These are phyloP conservation scores for Apistogramma diplotaenia DNA, from an alignment of 2,113 vertebrate genomes.

Conservation along the genomic window DNA sequence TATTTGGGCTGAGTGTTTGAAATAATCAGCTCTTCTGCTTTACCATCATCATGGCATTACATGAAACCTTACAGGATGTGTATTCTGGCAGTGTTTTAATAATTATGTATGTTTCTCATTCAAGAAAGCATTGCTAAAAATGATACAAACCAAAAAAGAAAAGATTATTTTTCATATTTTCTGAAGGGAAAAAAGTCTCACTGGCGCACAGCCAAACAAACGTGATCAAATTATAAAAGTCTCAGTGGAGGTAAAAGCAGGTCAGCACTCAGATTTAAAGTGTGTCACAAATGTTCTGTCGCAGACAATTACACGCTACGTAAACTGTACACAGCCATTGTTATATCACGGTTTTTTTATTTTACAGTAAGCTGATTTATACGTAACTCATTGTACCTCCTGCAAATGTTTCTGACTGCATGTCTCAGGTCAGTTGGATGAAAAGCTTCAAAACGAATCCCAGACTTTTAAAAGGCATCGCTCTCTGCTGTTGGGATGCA, in stretches of 20 bases:
- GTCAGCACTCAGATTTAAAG: not conserved
- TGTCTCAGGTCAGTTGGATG: not conserved
- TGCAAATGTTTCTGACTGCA: conserved; percentile 14
- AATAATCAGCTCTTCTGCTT: not conserved
- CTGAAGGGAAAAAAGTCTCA: not conserved
- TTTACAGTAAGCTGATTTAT: conserved; percentile 7
- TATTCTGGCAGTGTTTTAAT: not conserved
- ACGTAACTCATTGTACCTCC: not conserved
- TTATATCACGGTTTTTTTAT: not conserved
- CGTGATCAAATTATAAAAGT: not conserved
- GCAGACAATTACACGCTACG: not conserved
- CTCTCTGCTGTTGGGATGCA: not conserved
- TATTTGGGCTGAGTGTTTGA: conserved; percentile 27
- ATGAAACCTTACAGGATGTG: not conserved
- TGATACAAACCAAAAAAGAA: not conserved
- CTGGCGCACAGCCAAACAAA: not conserved
- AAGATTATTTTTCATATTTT: not conserved
- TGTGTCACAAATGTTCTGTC: not conserved
- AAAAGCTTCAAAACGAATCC: conserved; percentile 11
- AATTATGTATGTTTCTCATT: not conserved
- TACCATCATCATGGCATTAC: not conserved
- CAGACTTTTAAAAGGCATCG: conserved; percentile 9
- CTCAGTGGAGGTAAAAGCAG: not conserved
- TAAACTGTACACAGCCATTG: not conserved
- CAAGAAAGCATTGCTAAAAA: not conserved